Evolutionary conservation across 2,888 invertebrate species (phyloP), one percentile per base, ranked within the genome.

Genomic region (Brachyptera putata): DNA sequence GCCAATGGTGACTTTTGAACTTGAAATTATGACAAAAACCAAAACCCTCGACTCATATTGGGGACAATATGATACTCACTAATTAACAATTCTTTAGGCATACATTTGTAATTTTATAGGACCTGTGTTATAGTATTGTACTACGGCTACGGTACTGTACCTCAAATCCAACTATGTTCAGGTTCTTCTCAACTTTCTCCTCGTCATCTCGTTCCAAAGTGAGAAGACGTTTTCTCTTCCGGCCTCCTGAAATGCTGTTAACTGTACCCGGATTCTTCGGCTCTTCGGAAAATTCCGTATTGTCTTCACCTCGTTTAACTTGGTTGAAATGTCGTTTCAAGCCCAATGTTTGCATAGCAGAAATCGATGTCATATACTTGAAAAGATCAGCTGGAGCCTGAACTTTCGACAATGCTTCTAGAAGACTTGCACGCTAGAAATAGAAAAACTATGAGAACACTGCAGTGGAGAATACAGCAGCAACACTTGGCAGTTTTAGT

Each of bases 271-370:
- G 56, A 66, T 63, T 25, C 63, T 63, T 25, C 43, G 61, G 18
- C 36, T 61, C 57, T 22, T 30, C 57, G 9, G 22, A n/a, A 65
- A 26, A 68, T 68, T 22, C 72, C 71, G 13, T 77, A 61, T 74
- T 77, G 36, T 18, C 24, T 25, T 43, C 34, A 2, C 43, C 58
- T 56, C 58, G 55, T 13, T 64, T 60, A 21, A 48, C 56, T 60
- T 80, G 78, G 58, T 71, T 71, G 46, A 77, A 77, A 64, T 79
- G 77, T 67, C 79, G 84, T 72, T 91, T 90, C 2, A 90, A 72
- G 0, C 92, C 94, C 70, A 91, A 86, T 0, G 95, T 93, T 75
- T 95, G 95, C 13, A 91, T 78, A 13, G 86, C 77, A 5, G 92
- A 82, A 55, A 95, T 86, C 0, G 94, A 89, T 1, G 89, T 85